Evolutionary conservation across 2,113 vertebrate genomes (phyloP).

Genomic region (Hippopotamus amphibius): DNA sequence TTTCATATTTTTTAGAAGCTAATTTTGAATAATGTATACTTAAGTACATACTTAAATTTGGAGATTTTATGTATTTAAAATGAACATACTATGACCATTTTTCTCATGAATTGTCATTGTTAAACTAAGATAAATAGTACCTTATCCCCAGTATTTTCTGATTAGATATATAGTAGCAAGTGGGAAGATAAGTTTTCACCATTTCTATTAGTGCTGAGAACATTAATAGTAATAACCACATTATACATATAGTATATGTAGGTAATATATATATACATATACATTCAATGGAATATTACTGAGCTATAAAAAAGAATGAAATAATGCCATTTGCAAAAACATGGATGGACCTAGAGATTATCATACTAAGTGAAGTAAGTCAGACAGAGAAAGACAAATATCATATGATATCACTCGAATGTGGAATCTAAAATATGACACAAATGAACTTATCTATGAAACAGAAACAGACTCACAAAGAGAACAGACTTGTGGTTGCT

Average conservation of each 20-base stretch:
- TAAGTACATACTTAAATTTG: background rate
- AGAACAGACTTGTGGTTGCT: background rate
- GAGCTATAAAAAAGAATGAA: background rate
- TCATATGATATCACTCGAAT: background rate
- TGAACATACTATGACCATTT: background rate
- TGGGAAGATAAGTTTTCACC: background rate
- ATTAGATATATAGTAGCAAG: background rate
- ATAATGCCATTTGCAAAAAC: background rate
- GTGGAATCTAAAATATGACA: background rate
- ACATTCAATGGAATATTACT: background rate
- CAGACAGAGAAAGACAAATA: background rate
- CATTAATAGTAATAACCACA: background rate
- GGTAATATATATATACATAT: too few species aligned
- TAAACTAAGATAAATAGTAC: background rate
- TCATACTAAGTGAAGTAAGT: background rate
- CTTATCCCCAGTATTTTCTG: background rate
- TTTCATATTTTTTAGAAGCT: slow-evolving; percentile 34
- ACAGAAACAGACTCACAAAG: background rate
- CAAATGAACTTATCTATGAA: background rate
- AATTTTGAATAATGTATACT: background rate
- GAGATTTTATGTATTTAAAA: background rate
- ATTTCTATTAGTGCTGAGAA: background rate
- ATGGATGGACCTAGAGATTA: background rate
- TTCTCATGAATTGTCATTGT: background rate
- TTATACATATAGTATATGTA: background rate